phyloP scores from a whole-genome alignment of 2,797 vertebrate species.

The Heterohyrax brucei region DNA sequence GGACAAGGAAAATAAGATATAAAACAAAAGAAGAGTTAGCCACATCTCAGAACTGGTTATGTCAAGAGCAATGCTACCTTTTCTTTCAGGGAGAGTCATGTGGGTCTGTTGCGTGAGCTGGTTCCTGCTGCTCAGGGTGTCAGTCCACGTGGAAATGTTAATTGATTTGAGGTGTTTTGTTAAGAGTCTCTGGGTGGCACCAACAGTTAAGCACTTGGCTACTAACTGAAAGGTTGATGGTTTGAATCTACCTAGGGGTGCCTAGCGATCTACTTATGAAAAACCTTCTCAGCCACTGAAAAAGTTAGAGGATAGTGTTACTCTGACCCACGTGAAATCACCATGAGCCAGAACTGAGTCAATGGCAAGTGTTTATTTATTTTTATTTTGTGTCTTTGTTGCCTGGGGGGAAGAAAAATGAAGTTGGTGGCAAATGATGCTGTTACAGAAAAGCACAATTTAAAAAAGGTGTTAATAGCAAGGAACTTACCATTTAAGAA shows the following conservation, averaged over 20 bases:
- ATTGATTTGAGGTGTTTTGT: background rate
- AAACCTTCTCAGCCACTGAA: background rate
- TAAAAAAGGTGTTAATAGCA: conserved; percentile 6
- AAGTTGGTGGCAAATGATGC: background rate
- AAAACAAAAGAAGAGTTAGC: background rate
- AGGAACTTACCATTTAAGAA: background rate
- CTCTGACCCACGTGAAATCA: background rate
- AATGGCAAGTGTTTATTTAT: background rate
- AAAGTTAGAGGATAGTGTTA: background rate
- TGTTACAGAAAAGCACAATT: background rate
- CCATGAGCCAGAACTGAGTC: background rate
- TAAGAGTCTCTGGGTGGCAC: background rate
- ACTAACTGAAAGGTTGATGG: background rate
- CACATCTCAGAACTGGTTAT: background rate
- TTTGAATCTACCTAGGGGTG: background rate
- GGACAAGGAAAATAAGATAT: background rate
- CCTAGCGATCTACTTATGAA: background rate
- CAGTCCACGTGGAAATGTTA: background rate
- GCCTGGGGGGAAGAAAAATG: background rate
- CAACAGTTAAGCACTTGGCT: background rate
- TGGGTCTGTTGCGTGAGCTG: background rate
- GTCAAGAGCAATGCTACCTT: background rate
- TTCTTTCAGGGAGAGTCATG: background rate
- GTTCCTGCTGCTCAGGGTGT: background rate
- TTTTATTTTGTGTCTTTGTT: background rate